phyloP scores from a whole-genome alignment of 2,113 vertebrate species.

The Tenrec ecaudatus region DNA sequence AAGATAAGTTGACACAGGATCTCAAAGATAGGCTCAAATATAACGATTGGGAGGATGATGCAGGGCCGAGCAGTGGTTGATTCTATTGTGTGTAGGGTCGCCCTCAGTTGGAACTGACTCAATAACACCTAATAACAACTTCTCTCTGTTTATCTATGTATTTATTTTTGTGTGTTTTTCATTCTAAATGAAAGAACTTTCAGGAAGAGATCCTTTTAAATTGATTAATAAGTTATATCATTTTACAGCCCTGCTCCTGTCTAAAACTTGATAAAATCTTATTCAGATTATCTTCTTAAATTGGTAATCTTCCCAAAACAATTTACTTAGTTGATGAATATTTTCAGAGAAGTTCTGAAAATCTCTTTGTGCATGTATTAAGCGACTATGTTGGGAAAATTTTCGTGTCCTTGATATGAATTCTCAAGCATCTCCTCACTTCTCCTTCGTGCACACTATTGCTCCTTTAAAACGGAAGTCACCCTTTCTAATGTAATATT shows the following conservation, averaged over 20 bases:
- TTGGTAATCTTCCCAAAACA: background rate
- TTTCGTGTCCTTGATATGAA: too few relatives aligned
- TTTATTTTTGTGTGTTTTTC: background rate
- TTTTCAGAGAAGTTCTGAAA: background rate
- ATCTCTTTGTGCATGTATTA: too few relatives aligned
- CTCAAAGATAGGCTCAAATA: too few relatives aligned
- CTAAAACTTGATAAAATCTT: background rate
- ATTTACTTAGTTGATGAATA: background rate
- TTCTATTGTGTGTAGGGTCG: too few relatives aligned
- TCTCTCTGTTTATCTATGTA: too few relatives aligned
- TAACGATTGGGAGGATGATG: too few relatives aligned
- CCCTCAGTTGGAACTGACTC: too few relatives aligned
- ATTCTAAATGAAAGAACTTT: background rate
- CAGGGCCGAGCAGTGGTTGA: too few relatives aligned
- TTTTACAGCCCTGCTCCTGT: background rate
- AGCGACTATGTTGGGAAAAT: too few relatives aligned
- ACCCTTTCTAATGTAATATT: background rate
- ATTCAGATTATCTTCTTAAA: background rate
- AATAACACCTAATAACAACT: too few relatives aligned
- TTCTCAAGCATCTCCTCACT: background rate
- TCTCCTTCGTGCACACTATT: background rate
- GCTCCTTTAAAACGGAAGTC: background rate
- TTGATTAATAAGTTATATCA: background rate
- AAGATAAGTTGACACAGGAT: too few relatives aligned
- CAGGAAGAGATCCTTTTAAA: background rate